Evolutionary conservation across 2,888 invertebrate genomes (phyloP), one percentile per base, ranked within the genome.

Genomic region (Clepsis dumicolana): DNA sequence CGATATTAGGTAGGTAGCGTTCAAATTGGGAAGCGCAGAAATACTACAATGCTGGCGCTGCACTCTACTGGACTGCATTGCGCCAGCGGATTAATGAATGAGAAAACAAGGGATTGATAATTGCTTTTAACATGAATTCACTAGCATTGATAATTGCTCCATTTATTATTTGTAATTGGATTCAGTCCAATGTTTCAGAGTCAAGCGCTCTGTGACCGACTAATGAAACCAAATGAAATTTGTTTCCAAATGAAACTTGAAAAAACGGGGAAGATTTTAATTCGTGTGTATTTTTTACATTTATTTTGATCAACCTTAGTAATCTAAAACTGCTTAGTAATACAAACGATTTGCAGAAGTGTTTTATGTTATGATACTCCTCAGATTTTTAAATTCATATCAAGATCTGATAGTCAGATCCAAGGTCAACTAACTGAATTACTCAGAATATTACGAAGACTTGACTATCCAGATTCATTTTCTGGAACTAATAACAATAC

Each of bases 151-250:
- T 50, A 66, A 66, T 66, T 27, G 24, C 18, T 35, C 44, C 41
- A 48, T 54, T 48, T 62, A 35, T 56, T 66, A 67, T 27, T 27
- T 50, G 25, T 56, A 50, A 66, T 66, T 66, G 62, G 48, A 56
- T 66, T 66, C 48, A 35, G 38, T 66, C 38, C 25, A 44, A 61
- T 66, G 21, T 44, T 44, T 44, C 32, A 38, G 14, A 44, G 18
- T 29, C 21, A n/a, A 44, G 16, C 14, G 50, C 64, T 57, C 52
- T 27, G 52, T 52, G 14, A 52, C n/a, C 25, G 18, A 25, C 25
- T 48, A 48, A 48, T 48, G 48, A 48, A 18, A 48, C 48, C 2
- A 21, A 48, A 48, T 48, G 18, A 48, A 48, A 21, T 44, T 44
- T 48, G 48, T 21, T 48, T 48, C n/a, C 21, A 21, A 48, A n/a